Evolutionary conservation across 1,140 invertebrate species (phyloP).

Genomic region (Melitaea cinxia): DNA sequence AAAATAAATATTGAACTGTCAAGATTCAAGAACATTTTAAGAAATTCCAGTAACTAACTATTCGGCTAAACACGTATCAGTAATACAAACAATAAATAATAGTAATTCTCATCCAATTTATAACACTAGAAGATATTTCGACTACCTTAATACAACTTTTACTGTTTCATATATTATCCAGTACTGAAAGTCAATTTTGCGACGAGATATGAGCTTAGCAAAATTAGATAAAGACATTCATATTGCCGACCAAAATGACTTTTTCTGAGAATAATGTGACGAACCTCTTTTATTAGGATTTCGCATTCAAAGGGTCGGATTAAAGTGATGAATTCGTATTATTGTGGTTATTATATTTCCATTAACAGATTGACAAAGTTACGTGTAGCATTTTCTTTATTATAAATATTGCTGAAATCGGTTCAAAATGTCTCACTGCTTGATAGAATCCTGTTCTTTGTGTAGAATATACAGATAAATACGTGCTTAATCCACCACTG

Average conservation of each 20-base stretch:
- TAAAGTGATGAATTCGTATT: slow-evolving; percentile 3
- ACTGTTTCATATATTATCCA: neutral
- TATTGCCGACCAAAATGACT: slow-evolving; percentile 13
- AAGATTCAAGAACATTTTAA: neutral
- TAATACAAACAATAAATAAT: neutral
- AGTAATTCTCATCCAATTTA: neutral
- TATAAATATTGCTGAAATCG: too few relatives aligned
- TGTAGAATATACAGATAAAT: too few relatives aligned
- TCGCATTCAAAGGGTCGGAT: slow-evolving; percentile 6
- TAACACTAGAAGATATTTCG: neutral
- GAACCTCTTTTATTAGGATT: slow-evolving; percentile 16
- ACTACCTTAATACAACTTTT: neutral
- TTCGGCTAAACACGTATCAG: neutral
- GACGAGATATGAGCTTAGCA: slow-evolving; percentile 8
- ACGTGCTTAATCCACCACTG: too few relatives aligned
- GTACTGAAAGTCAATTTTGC: slow-evolving; percentile 4
- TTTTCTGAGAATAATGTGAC: slow-evolving; percentile 19
- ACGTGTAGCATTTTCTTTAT: neutral
- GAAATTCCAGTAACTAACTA: neutral
- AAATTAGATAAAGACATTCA: slow-evolving; percentile 21
- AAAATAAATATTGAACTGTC: neutral
- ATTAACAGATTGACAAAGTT: neutral
- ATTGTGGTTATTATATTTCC: neutral
- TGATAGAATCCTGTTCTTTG: too few relatives aligned
- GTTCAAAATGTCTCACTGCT: too few relatives aligned